A percentile compares a stretch with the other conserved stretches of the same genome.
Conservation (phyloP, 2,797 vertebrate species). For the Hoplostethus atlanticus region DNA sequence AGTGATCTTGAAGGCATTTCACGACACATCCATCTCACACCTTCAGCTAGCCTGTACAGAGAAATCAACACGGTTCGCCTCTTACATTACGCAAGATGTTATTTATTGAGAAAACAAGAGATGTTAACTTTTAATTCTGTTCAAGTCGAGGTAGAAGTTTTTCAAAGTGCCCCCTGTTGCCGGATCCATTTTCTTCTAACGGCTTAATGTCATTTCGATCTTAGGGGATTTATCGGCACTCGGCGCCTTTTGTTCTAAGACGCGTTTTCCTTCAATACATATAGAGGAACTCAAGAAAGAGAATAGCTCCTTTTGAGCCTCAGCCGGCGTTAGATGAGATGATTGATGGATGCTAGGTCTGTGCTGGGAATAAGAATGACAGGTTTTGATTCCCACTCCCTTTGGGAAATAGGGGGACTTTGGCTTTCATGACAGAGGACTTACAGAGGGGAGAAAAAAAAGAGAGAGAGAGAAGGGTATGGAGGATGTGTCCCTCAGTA, state of each 20-base stretch:
- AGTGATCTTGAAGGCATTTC: conserved; percentile 39
- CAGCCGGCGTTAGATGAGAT: conserved; percentile 69
- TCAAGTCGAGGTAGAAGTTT: conserved; percentile 57
- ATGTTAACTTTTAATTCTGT: conserved; percentile 47
- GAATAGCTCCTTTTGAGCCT: conserved; percentile 66
- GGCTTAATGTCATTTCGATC: conserved; percentile 73
- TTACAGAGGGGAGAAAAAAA: conserved; percentile 34
- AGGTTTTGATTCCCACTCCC: conserved; percentile 72
- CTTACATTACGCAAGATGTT: conserved; percentile 18
- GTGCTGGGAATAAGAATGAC: conserved; percentile 81
- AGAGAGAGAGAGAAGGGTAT: background rate
- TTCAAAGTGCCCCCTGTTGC: conserved; percentile 63
- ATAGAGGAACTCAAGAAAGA: conserved; percentile 60
- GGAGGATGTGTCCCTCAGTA: conserved; percentile 24
- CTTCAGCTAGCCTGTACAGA: conserved; percentile 22
- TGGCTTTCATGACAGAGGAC: conserved; percentile 71
- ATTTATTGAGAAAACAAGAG: conserved; percentile 16
- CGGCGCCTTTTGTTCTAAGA: conserved; percentile 72
- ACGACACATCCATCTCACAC: conserved; percentile 29
- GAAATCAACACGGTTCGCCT: conserved; percentile 19
- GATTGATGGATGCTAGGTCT: conserved; percentile 79
- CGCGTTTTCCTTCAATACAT: conserved; percentile 66
- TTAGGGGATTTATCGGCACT: conserved; percentile 72
- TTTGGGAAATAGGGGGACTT: conserved; percentile 66
- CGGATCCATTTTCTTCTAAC: conserved; percentile 64